Conservation (phyloP, 2,113 vertebrate species). For the Rhinopomastus cyanomelas region DNA sequence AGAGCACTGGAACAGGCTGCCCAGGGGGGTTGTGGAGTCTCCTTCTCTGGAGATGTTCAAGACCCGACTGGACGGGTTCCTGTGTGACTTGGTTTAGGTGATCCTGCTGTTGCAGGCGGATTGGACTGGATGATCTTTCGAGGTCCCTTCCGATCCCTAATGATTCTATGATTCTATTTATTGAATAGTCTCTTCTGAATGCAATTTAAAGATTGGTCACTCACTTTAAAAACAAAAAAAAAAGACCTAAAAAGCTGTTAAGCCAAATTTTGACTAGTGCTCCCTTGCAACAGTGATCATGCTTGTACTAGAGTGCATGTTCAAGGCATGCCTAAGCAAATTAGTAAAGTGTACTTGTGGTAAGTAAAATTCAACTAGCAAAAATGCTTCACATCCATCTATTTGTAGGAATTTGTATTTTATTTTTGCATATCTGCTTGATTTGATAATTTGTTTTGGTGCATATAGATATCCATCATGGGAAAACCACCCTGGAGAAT, state of each 20-base stretch:
- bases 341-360: neutral
- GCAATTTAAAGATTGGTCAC: neutral
- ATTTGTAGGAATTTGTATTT: neutral
- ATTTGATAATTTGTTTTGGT: neutral
- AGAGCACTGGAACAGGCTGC: too few relatives aligned
- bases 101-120: too few relatives aligned
- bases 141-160: too few relatives aligned
- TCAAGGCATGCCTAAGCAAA: neutral
- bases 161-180: too few relatives aligned
- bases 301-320: neutral
- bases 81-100: too few relatives aligned
- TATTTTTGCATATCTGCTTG: neutral
- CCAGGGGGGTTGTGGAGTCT: too few relatives aligned
- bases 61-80: too few relatives aligned
- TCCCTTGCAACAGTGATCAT: neutral
- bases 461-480: slow-evolving; percentile 84
- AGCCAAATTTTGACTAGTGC: neutral
- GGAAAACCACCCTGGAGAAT: slow-evolving; percentile 87
- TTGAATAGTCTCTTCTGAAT: neutral
- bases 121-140: too few relatives aligned
- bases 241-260: neutral
- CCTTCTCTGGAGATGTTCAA: too few relatives aligned
- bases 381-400: neutral
- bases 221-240: too few relatives aligned
- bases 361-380: neutral